phyloP scores from a whole-genome alignment of 2,888 invertebrate genomes.

The Syrphus vitripennis region DNA sequence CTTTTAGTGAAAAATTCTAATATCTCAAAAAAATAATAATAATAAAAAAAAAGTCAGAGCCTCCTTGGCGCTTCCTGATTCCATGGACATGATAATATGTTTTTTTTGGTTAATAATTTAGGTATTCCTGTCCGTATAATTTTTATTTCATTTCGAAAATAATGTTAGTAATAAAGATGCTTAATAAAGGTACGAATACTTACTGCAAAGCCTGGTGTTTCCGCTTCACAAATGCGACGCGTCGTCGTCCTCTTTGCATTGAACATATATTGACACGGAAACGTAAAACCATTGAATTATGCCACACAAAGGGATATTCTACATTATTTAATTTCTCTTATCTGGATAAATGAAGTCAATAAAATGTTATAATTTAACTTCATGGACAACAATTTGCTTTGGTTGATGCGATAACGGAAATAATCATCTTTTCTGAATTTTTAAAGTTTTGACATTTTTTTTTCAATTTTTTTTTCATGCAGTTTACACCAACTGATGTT shows the following conservation, averaged over 20 bases:
- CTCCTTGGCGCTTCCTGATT: conserved; percentile 36
- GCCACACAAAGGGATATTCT: background rate
- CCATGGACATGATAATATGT: background rate
- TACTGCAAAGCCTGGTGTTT: background rate
- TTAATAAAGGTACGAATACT: background rate
- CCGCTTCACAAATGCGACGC: background rate
- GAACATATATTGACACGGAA: conserved; percentile 11
- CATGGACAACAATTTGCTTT: background rate
- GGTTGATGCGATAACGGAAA: background rate
- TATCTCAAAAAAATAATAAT: background rate
- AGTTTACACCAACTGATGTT: too few relatives aligned
- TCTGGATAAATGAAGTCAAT: conserved; percentile 53
- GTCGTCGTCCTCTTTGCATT: background rate
- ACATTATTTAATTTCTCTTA: conserved; percentile 4
- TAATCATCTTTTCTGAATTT: background rate
- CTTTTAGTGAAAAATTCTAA: conserved; percentile 42
- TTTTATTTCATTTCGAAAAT: conserved; percentile 36
- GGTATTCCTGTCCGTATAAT: conserved; percentile 16
- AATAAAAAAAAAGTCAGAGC: background rate
- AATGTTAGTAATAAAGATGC: conserved; percentile 45
- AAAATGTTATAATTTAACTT: conserved; percentile 29
- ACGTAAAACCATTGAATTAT: background rate
- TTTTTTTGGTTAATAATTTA: background rate
- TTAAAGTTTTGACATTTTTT: too few relatives aligned
- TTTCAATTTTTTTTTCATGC: too few relatives aligned